Base-by-base conservation (phyloP, 2,888 invertebrate species). In the Ptilodon capucinus region DNA sequence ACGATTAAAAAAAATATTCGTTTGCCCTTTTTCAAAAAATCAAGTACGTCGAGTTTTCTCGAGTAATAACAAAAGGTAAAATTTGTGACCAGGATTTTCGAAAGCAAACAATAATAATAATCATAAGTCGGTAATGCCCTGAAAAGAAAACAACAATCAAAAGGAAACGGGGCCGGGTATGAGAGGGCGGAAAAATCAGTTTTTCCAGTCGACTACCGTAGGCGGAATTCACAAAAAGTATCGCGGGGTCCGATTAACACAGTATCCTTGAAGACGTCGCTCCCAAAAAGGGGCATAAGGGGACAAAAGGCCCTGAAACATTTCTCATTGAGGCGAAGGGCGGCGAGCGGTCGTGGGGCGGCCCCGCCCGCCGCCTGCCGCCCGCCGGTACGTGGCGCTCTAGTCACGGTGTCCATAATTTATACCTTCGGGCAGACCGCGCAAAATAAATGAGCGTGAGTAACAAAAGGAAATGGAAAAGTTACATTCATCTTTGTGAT, bases 181-280 rank as follows among this genome's bases (percentile, higher is more conserved):
- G 48, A 50, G 48, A 46, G 51, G 42, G 43, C 53, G 21, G 64
- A 54, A 71, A 70, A 73, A 72, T 56, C 71, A 71, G 71, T 73
- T 76, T 76, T 80, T 79, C 73, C 75, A 70, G 71, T 60, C 72
- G 65, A 74, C 65, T 74, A 74, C 69, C 68, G 68, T 63, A 67
- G 68, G 68, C 70, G 66, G 64, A 69, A 74, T 74, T 79, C 74
- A 74, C 76, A 80, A 83, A 85, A 84, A 84, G 71, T 80, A 83
- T 81, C 76, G 71, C 76, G 64, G 74, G 76, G 77, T 80, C 82
- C 86, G 86, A 86, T 88, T 89, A 89, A 86, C 85, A 87, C 85
- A 83, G 87, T 86, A 89, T 89, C 86, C 90, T 89, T 88, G 86
- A 87, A 85, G 86, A 86, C 77, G 82, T 85, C 86, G 76, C 79